These are phyloP conservation scores for Zaprionus obscuricornis DNA, from an alignment of 2,888 invertebrate genomes.

Conservation along the genomic window DNA sequence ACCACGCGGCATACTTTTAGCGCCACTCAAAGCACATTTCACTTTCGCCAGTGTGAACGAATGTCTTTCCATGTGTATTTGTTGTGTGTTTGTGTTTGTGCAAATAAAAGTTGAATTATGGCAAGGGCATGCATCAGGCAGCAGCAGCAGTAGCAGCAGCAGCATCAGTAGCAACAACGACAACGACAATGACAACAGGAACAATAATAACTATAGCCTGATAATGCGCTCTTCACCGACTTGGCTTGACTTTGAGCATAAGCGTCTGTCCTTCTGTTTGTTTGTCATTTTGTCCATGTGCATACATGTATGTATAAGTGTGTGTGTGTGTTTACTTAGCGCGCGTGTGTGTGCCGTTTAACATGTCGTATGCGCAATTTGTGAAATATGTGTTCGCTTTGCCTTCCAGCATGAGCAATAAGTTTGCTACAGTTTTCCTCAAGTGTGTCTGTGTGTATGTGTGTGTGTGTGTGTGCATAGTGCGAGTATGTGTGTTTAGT, in stretches of 20 bases:
- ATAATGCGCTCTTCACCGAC: slow-evolving; percentile 64
- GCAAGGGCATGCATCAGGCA: slow-evolving; percentile 60
- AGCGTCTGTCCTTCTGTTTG: background rate
- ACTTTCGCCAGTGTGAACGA: too few relatives aligned
- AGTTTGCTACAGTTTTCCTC: slow-evolving; percentile 38
- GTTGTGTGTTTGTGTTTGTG: slow-evolving; percentile 29
- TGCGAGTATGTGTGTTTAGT: too few relatives aligned
- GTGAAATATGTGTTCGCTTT: slow-evolving; percentile 66
- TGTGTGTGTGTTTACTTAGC: slow-evolving; percentile 15
- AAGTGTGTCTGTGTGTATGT: slow-evolving; percentile 1
- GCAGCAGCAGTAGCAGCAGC: slow-evolving; percentile 20
- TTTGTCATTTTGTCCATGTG: background rate
- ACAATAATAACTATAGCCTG: slow-evolving; percentile 54
- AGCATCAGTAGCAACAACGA: slow-evolving; percentile 7
- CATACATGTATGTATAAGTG: slow-evolving; percentile 9
- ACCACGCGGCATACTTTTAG: slow-evolving; percentile 72
- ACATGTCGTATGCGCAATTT: slow-evolving; percentile 77
- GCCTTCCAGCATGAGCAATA: slow-evolving; percentile 65
- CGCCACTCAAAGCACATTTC: slow-evolving; percentile 67
- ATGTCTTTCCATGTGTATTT: too few relatives aligned
- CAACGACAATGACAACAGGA: slow-evolving; percentile 12
- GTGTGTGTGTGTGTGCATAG: slow-evolving; percentile 8
- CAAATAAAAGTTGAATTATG: slow-evolving; percentile 74
- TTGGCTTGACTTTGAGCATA: slow-evolving; percentile 35
- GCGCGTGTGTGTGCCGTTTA: slow-evolving; percentile 59